These are phyloP conservation scores for Gadopsis bispinosus DNA, from an alignment of 2,797 vertebrate species.

Conservation along the genomic window DNA sequence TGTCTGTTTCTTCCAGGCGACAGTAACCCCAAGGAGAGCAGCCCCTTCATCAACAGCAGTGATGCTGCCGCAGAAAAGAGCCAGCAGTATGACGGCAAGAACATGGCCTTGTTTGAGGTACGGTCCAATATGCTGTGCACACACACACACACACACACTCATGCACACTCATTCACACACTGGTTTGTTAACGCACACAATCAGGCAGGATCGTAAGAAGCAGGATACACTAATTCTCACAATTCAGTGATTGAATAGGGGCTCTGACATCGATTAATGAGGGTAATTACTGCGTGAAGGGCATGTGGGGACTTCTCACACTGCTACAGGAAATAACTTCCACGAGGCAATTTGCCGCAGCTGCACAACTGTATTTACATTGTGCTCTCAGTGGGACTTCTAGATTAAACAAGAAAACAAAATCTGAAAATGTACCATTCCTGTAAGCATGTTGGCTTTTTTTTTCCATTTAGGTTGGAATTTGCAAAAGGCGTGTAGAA, in stretches of 20 bases:
- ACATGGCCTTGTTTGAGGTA: slow-evolving; percentile 99
- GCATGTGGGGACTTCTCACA: slow-evolving; percentile 58
- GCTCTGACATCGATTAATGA: slow-evolving; percentile 77
- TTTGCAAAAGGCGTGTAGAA: background rate
- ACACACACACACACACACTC: slow-evolving; percentile 8
- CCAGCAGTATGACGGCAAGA: slow-evolving; percentile 95
- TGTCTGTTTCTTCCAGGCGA: slow-evolving; percentile 86
- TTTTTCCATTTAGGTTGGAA: slow-evolving; percentile 3
- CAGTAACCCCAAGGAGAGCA: slow-evolving; percentile 98
- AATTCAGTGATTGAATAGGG: slow-evolving; percentile 67
- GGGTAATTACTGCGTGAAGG: slow-evolving; percentile 79
- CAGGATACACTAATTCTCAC: slow-evolving; percentile 39
- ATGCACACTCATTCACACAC: background rate
- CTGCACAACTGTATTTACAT: slow-evolving; percentile 55
- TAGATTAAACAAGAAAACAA: slow-evolving; percentile 31
- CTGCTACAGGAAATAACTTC: slow-evolving; percentile 47
- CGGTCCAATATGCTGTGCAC: slow-evolving; percentile 9
- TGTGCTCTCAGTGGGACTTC: slow-evolving; percentile 40
- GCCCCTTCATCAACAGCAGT: slow-evolving; percentile 98
- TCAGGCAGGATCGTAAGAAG: slow-evolving; percentile 27
- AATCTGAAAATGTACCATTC: slow-evolving; percentile 20
- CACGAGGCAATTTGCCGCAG: slow-evolving; percentile 33
- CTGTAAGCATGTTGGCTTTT: slow-evolving; percentile 7
- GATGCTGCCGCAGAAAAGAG: slow-evolving; percentile 93
- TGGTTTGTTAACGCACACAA: slow-evolving; percentile 28